These are phyloP conservation scores for Eunapius fragilis DNA, from an alignment of 37 sponge, comb jelly and placozoan genomes.

Conservation along the genomic window DNA sequence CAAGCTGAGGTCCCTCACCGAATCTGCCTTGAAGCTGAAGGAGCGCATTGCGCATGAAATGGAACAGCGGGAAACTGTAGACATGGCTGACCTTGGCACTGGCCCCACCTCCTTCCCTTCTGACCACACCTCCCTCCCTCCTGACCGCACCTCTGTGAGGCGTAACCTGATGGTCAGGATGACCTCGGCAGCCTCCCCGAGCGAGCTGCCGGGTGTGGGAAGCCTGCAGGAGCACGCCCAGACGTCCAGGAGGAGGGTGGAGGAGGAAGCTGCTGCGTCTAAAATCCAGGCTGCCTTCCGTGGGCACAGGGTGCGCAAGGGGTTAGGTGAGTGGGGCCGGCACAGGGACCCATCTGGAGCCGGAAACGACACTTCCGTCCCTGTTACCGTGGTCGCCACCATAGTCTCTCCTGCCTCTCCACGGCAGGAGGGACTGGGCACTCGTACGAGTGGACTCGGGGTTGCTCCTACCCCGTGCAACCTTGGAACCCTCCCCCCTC, in stretches of 20 bases:
- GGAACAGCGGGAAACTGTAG: background rate
- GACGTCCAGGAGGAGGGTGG: background rate
- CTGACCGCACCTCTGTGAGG: background rate
- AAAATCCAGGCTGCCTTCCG: constrained; percentile 72
- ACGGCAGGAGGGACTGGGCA: background rate
- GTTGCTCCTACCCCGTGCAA: background rate
- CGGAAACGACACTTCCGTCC: background rate
- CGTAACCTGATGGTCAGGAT: background rate
- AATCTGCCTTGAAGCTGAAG: constrained; percentile 62
- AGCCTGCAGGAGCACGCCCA: constrained; percentile 37
- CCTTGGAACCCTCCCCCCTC: background rate
- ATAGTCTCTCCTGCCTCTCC: background rate
- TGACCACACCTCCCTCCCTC: background rate
- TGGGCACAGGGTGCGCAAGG: constrained; percentile 50
- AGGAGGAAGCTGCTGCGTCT: constrained; percentile 41
- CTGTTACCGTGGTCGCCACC: background rate
- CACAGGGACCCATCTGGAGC: too few relatives aligned
- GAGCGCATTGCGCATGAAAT: constrained; percentile 35
- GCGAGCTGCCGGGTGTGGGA: constrained; percentile 46
- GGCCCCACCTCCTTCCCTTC: background rate
- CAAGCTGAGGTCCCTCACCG: constrained; percentile 32
- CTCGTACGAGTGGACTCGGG: background rate
- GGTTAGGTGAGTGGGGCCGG: background rate
- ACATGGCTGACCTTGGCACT: background rate
- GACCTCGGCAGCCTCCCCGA: background rate